Evolutionary conservation across 2,113 vertebrate species (phyloP).

Genomic region (Sterrhoptilus dennistouni): DNA sequence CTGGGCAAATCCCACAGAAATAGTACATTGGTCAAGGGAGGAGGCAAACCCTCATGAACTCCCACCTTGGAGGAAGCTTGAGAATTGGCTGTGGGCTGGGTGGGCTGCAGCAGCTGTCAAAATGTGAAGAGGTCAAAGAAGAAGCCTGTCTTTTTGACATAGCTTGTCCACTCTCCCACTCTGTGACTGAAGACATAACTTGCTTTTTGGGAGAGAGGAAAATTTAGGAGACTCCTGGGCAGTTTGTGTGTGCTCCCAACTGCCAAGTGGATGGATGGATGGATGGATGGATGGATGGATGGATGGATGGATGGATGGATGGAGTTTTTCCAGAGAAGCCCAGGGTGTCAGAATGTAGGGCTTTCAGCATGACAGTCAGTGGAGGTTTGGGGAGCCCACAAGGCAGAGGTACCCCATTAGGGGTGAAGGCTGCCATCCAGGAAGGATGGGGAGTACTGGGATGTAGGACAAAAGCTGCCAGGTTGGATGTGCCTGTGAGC

Average conservation of each 20-base stretch:
- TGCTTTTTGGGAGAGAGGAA: not conserved
- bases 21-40: not conserved
- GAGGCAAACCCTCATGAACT: not conserved
- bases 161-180: not conserved
- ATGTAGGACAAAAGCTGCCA: not conserved
- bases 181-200: not conserved
- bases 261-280: not conserved
- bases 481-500: not conserved
- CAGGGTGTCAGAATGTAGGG: not conserved
- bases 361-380: not conserved
- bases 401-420: accelerated
- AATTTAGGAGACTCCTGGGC: not conserved
- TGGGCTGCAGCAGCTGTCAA: not conserved
- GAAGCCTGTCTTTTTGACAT: not conserved
- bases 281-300: not conserved
- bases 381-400: not conserved
- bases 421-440: not conserved
- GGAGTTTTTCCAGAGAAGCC: not conserved
- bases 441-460: not conserved
- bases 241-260: not conserved
- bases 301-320: not conserved
- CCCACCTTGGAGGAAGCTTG: not conserved
- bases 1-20: not conserved
- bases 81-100: not conserved
- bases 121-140: not conserved